Evolutionary conservation across 2,797 vertebrate genomes (phyloP).

Genomic region (Scolopax rusticola): DNA sequence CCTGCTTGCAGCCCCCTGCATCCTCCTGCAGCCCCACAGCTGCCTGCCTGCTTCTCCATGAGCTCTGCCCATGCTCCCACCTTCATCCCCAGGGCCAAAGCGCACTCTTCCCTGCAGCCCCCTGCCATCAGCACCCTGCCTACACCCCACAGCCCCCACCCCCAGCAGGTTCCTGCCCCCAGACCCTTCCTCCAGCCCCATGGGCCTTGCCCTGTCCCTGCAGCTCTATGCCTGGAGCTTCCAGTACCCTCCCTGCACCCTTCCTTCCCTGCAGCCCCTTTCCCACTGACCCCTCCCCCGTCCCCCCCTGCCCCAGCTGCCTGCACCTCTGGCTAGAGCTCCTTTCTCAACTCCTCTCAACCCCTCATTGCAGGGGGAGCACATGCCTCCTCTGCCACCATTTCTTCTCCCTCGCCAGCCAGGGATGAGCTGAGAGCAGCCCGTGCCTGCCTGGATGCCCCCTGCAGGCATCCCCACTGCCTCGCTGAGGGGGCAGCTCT

Average conservation of each 20-base stretch:
- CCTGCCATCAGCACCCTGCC: not conserved
- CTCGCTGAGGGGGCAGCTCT: rapidly evolving
- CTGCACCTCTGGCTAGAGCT: not conserved
- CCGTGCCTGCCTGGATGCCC: not conserved
- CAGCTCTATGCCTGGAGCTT: not conserved
- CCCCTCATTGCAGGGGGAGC: rapidly evolving
- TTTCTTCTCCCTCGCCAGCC: not conserved
- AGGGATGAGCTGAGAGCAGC: not conserved
- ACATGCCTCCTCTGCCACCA: rapidly evolving
- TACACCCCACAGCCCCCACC: not conserved
- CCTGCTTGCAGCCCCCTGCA: too few species aligned
- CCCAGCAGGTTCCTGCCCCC: not conserved
- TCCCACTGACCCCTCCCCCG: not conserved
- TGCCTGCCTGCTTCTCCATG: too few species aligned
- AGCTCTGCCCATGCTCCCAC: too few species aligned
- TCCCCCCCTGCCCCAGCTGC: not conserved
- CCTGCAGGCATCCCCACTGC: not conserved
- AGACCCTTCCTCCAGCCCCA: not conserved
- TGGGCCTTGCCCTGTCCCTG: not conserved
- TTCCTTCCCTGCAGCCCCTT: not conserved
- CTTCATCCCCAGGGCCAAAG: not conserved
- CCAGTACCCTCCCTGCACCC: not conserved
- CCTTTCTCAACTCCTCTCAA: not conserved
- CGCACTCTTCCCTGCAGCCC: not conserved
- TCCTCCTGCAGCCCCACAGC: not conserved